Conservation (phyloP, 2,797 vertebrate genomes). For the Macropus fuliginosus region DNA sequence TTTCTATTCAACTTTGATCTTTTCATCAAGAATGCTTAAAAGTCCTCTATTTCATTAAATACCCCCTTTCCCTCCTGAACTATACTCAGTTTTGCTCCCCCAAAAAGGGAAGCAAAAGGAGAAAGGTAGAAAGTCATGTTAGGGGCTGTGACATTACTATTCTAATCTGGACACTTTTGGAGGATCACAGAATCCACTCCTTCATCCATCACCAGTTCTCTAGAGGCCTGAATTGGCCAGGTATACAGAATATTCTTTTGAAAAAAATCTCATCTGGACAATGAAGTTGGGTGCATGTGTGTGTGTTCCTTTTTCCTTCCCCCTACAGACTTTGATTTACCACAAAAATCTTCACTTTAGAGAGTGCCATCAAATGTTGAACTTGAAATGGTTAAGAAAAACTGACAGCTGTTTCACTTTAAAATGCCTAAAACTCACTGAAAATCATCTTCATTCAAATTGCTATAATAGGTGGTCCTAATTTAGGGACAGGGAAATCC, state of each 20-base stretch:
- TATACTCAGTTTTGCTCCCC: too few species aligned
- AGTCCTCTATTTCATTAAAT: too few species aligned
- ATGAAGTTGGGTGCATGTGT: neutral
- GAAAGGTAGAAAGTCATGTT: neutral
- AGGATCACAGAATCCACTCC: neutral
- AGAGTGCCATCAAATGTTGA: neutral
- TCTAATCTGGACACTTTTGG: neutral
- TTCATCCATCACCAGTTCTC: neutral
- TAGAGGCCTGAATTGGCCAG: neutral
- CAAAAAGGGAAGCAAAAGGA: neutral
- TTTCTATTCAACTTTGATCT: too few species aligned
- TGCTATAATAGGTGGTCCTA: neutral
- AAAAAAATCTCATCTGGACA: neutral
- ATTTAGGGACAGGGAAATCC: neutral
- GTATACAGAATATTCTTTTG: neutral
- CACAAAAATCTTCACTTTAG: neutral
- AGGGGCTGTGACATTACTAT: neutral
- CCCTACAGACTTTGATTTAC: neutral
- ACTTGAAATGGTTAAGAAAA: neutral
- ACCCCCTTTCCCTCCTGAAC: too few species aligned
- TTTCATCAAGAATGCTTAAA: too few species aligned
- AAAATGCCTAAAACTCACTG: neutral
- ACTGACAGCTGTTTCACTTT: neutral
- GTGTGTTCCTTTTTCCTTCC: neutral
- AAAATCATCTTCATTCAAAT: neutral